phyloP scores from a whole-genome alignment of 2,888 invertebrate genomes.

The Acholoe squamosa region DNA sequence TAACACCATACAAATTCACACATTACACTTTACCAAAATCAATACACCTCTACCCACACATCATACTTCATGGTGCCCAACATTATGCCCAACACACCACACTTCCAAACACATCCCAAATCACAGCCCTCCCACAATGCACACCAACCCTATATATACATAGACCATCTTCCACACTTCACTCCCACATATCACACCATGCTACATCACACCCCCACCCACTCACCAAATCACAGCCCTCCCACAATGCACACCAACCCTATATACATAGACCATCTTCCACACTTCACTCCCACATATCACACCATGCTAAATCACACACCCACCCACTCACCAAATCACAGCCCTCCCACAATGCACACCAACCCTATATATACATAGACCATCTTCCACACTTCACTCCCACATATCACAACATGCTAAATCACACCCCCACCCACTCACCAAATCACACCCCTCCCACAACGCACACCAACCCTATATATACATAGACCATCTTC shows the following conservation, averaged over 20 bases:
- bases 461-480: too few species aligned
- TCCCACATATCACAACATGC: neutral
- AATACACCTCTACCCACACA: neutral
- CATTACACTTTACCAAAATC: too few species aligned
- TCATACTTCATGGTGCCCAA: neutral
- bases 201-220: neutral
- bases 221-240: neutral
- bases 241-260: too few species aligned
- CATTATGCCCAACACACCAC: neutral
- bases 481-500: neutral
- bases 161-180: too few species aligned
- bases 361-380: neutral
- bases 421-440: neutral
- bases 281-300: neutral
- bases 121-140: too few species aligned
- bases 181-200: too few species aligned
- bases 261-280: neutral
- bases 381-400: neutral
- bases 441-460: neutral
- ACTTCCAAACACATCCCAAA: neutral
- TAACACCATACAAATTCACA: too few species aligned
- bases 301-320: neutral
- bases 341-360: neutral
- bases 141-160: too few species aligned
- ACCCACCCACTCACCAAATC: neutral